Conservation (phyloP, 2,113 vertebrate genomes). For the Aplodontia rufa region DNA sequence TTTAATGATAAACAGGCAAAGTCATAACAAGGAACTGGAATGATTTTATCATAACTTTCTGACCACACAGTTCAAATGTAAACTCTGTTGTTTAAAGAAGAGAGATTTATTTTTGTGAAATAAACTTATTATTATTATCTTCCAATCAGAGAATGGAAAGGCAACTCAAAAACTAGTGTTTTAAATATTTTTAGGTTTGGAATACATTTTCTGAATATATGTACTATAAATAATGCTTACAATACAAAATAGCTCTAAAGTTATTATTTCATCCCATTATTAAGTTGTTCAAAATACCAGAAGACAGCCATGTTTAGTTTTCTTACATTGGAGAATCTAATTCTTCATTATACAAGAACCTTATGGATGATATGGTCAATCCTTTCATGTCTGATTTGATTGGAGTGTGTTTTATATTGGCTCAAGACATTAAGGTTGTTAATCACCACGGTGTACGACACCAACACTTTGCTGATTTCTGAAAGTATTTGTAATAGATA, state of each 20-base stretch:
- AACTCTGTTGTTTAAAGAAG: neutral
- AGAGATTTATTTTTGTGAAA: neutral
- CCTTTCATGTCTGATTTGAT: neutral
- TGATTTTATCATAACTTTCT: neutral
- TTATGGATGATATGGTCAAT: neutral
- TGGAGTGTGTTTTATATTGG: neutral
- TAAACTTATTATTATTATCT: neutral
- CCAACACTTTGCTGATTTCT: neutral
- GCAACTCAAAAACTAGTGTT: neutral
- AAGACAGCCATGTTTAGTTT: neutral
- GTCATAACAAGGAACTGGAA: neutral
- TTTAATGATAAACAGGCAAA: neutral
- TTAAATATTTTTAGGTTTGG: slow-evolving; percentile 3
- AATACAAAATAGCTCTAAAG: neutral
- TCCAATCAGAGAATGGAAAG: neutral
- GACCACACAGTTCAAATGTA: neutral
- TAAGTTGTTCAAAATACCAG: neutral
- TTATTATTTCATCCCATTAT: neutral
- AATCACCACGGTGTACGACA: neutral
- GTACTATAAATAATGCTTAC: neutral
- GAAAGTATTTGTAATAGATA: neutral
- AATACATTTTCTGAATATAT: neutral
- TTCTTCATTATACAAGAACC: neutral
- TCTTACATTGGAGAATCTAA: neutral
- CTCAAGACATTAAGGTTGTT: neutral